These are phyloP conservation scores for Sterrhoptilus dennistouni DNA, from an alignment of 2,113 vertebrate genomes.

Conservation along the genomic window DNA sequence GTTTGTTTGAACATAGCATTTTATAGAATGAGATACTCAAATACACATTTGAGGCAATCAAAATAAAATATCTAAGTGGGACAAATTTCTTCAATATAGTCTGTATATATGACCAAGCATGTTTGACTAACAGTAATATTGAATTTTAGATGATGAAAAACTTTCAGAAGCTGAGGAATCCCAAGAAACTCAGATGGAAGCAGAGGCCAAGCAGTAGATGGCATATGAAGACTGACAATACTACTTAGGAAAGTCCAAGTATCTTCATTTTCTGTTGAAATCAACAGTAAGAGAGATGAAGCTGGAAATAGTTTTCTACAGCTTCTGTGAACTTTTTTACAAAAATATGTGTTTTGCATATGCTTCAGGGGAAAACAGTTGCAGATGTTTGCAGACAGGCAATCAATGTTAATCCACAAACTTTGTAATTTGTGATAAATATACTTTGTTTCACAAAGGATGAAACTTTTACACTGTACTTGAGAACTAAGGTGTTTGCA, in stretches of 20 bases:
- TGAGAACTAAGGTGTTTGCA: neutral
- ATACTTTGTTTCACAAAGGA: neutral
- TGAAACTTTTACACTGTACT: neutral
- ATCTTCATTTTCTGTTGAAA: conserved; percentile 25
- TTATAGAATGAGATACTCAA: neutral
- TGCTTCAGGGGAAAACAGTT: neutral
- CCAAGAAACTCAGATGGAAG: conserved; percentile 83
- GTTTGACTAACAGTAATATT: conserved; percentile 28
- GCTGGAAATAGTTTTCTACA: conserved; percentile 17
- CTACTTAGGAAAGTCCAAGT: neutral
- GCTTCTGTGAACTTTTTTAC: neutral
- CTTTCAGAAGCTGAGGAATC: conserved; percentile 88
- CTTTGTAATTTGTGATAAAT: neutral
- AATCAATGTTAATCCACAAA: neutral
- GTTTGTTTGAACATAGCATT: neutral
- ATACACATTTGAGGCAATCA: neutral
- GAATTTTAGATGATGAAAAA: conserved; percentile 90
- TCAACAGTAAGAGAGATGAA: neutral
- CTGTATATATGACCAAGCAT: neutral
- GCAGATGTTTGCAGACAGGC: neutral
- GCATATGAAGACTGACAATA: neutral
- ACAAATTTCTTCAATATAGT: neutral
- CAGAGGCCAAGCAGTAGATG: conserved; percentile 76
- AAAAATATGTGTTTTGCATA: neutral
- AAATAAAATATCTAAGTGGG: neutral